Percentiles rank a stretch among this genome's conserved stretches.
Conservation (phyloP, 2,888 invertebrate species). For the Ormyrus thymus region DNA sequence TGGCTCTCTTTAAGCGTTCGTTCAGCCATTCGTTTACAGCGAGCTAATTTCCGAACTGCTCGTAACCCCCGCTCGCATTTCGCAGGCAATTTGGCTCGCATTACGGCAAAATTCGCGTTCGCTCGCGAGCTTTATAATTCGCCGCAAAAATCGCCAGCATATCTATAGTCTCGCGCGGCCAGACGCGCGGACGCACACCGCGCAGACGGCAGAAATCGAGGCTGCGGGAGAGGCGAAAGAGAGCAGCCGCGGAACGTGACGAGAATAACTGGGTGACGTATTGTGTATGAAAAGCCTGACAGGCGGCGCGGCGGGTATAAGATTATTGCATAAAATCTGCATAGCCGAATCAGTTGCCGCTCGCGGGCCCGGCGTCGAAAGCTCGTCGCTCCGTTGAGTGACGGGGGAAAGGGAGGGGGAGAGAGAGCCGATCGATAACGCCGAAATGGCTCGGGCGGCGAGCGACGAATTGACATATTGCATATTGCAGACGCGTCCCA, state of each 20-base stretch:
- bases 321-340: slow-evolving; percentile 60
- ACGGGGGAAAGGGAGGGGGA: neutral
- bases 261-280: slow-evolving; percentile 46
- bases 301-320: slow-evolving; percentile 37
- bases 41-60: no score
- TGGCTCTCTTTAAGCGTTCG: no score
- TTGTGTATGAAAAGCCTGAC: slow-evolving; percentile 39
- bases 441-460: slow-evolving; percentile 34
- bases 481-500: slow-evolving; percentile 14
- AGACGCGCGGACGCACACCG: no score
- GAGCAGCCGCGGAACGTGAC: slow-evolving; percentile 7
- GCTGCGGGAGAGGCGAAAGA: no score
- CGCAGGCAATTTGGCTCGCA: no score
- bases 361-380: slow-evolving; percentile 11
- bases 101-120: neutral
- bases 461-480: slow-evolving; percentile 41
- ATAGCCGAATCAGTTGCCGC: slow-evolving; percentile 47
- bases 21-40: no score
- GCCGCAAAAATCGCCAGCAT: neutral
- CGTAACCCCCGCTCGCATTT: no score
- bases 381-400: slow-evolving; percentile 5
- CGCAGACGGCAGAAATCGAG: no score
- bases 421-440: slow-evolving; percentile 26
- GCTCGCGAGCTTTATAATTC: no score
- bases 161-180: no score